Evolutionary conservation across 2,797 vertebrate genomes (phyloP).

Genomic region (Acanthornis magna): DNA sequence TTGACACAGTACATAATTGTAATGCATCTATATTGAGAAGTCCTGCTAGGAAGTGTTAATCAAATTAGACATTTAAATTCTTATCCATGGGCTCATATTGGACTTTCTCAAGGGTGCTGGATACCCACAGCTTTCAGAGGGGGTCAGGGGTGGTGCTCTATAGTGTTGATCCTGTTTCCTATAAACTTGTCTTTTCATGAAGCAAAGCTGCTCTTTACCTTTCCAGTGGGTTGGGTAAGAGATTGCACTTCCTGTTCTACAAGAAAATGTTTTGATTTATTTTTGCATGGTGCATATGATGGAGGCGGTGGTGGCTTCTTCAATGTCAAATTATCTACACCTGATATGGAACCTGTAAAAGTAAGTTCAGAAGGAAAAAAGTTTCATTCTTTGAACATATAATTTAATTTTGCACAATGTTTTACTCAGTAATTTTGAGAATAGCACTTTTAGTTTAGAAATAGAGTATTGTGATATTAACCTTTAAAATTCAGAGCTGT

Average conservation of each 20-base stretch:
- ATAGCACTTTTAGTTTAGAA: background rate
- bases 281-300: background rate
- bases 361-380: background rate
- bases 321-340: background rate
- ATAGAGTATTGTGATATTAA: background rate
- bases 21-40: background rate
- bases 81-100: background rate
- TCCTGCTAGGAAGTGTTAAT: background rate
- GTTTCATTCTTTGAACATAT: background rate
- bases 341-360: background rate
- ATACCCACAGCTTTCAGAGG: background rate
- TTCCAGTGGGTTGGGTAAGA: background rate
- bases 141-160: accelerated
- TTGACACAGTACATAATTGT: background rate
- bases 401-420: background rate
- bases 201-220: background rate
- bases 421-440: background rate
- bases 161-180: background rate
- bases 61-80: background rate
- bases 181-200: background rate
- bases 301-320: background rate
- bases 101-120: background rate
- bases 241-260: background rate
- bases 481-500: background rate
- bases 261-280: background rate